Base-by-base conservation (phyloP, 2,888 invertebrate species). In the Standfussiana lucernea region DNA sequence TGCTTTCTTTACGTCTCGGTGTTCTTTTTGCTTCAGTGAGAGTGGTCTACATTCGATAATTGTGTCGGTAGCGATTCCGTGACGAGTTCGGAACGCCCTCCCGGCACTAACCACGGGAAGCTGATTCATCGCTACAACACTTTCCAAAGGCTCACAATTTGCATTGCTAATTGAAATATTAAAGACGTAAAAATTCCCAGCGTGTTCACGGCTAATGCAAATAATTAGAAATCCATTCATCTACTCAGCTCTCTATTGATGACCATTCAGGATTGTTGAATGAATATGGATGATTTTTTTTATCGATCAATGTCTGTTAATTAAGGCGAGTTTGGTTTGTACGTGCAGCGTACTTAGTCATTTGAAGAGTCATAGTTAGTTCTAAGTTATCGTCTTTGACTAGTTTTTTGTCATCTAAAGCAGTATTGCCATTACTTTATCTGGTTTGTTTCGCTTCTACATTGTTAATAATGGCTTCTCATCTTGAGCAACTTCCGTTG, bases 21-120 rank as follows among this genome's bases (percentile, higher is more conserved):
- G 93, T 95, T 95, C 95, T 96, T 96, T 96, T 96, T 96, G 94
- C 95, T 93, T 93, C 93, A 96, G 96, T 95, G 96, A 96, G 96
- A 96, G 96, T 96, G 96, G 95, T 96, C 96, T 95, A 96, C 95
- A 95, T 96, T 91, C 93, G 94, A 94, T 95, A 95, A 96, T 96
- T 95, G 95, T 95, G 94, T 92, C 94, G 95, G 95, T 95, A 94
- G 95, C 93, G 91, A 91, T 89, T 93, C 94, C 93, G 94, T 94
- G 95, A 95, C 94, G 94, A 90, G 92, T 90, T 89, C 88, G 91
- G 84, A 88, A 87, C 92, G 92, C 92, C 92, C 91, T 90, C 91
- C 91, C 88, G 92, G 85, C 85, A 82, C 81, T 88, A 82, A 84
- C 89, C 87, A 90, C 86, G 86, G 89, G 89, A 90, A 86, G 89